phyloP scores from a whole-genome alignment of 2,797 vertebrate genomes.

The Amphiprion clarkii region DNA sequence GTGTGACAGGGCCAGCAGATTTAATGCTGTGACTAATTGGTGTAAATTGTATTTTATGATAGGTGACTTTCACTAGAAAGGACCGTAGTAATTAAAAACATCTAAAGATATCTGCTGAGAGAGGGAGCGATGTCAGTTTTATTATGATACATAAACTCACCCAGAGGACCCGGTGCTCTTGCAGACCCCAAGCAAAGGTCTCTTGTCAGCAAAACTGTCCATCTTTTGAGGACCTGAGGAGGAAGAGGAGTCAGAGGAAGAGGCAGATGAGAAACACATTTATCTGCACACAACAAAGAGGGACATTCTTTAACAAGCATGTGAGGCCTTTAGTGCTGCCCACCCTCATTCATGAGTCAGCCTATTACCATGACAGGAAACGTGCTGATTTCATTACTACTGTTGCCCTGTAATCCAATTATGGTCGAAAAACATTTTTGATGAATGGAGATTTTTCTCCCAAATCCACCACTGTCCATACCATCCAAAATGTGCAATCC shows the following conservation, averaged over 20 bases:
- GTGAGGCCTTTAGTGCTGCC: constrained; percentile 65
- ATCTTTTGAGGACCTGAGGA: constrained; percentile 90
- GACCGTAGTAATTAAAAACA: not conserved
- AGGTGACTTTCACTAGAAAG: not conserved
- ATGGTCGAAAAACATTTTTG: constrained; percentile 60
- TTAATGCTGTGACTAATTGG: too few species aligned
- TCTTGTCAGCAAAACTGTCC: constrained; percentile 95
- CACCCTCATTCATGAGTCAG: constrained; percentile 71
- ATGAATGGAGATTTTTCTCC: constrained; percentile 23
- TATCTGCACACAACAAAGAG: constrained; percentile 75
- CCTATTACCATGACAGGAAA: constrained; percentile 80
- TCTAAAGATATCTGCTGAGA: not conserved
- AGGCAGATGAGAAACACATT: constrained; percentile 59
- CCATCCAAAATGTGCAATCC: constrained; percentile 38
- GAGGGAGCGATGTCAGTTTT: constrained; percentile 42
- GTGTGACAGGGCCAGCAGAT: too few species aligned
- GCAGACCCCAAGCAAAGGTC: constrained; percentile 96
- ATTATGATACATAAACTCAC: constrained; percentile 84
- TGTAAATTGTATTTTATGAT: too few species aligned
- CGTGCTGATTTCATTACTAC: constrained; percentile 83
- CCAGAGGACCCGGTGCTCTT: constrained; percentile 97
- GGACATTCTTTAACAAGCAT: constrained; percentile 75
- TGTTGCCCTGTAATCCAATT: constrained; percentile 79
- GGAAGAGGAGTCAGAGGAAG: constrained; percentile 53
- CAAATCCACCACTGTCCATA: constrained; percentile 34